phyloP scores from a whole-genome alignment of 2,888 invertebrate species.

The Cheilosia grossa region DNA sequence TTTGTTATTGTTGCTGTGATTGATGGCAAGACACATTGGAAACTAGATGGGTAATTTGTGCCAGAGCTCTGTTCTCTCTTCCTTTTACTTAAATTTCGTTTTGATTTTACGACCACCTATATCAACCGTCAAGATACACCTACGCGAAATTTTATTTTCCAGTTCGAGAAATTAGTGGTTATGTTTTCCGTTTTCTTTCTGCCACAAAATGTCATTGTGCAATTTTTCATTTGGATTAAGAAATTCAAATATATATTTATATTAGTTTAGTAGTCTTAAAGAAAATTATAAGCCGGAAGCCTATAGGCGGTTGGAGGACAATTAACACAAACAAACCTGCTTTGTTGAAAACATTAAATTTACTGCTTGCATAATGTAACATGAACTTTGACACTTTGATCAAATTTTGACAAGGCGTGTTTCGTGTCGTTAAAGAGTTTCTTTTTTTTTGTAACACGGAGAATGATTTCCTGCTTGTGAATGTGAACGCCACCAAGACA shows the following conservation, averaged over 20 bases:
- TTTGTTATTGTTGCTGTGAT: neutral
- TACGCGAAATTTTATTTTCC: constrained; percentile 9
- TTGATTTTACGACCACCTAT: neutral
- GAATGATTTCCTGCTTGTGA: too few species aligned
- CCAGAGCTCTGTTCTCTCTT: constrained; percentile 12
- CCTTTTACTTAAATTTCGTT: neutral
- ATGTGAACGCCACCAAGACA: too few species aligned
- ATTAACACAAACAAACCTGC: too few species aligned
- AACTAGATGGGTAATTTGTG: constrained; percentile 38
- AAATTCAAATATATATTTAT: neutral
- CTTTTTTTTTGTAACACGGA: too few species aligned
- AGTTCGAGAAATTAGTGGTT: constrained; percentile 13
- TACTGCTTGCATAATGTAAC: too few species aligned
- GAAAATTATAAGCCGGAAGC: neutral
- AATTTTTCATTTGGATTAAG: constrained; percentile 18
- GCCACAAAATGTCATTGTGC: constrained; percentile 31
- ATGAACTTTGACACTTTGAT: too few species aligned
- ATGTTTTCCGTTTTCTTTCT: constrained; percentile 4
- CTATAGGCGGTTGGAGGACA: neutral
- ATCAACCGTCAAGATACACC: constrained; percentile 35
- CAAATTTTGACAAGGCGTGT: too few species aligned
- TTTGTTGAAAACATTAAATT: too few species aligned
- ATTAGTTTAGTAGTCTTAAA: neutral
- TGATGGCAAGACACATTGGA: constrained; percentile 12
- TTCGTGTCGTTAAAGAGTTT: too few species aligned